Base-by-base conservation (phyloP, 2,888 invertebrate species). In the Hemicrepidius hirtus region DNA sequence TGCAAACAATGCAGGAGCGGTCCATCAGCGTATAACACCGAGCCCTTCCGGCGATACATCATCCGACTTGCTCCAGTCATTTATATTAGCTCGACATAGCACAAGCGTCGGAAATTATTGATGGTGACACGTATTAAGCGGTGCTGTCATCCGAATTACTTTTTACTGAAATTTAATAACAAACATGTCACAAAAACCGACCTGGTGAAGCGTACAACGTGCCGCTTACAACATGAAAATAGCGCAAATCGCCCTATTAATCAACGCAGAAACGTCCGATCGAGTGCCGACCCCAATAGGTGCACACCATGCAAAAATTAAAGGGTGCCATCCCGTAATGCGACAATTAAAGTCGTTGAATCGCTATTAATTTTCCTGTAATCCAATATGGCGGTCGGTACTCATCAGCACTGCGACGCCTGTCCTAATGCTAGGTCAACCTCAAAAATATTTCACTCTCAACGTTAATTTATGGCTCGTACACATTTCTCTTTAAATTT, bases 61-160 rank as follows among this genome's bases (percentile, higher is more conserved):
- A 76, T 76, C 70, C 73, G 68, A 35, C 50, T 73, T 73, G 66
- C 73, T 71, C 62, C 40, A 71, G 76, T 74, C 76, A 76, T 76
- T 76, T 76, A 74, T 76, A 76, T 76, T 73, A 72, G 70, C 76
- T 71, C 78, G 77, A 78, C 77, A 77, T 76, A 66, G 77, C 79
- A 78, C 77, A 79, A 78, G 78, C 81, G 81, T 80, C 79, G 77
- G 77, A 80, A 83, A 84, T 84, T 84, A 84, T 84, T 84, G 84
- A 84, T 84, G 84, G 83, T 82, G 84, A 84, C 84, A 83, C 82
- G 83, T 84, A 84, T 84, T 84, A 84, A 84, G 82, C 84, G 81
- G 75, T 77, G 78, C 81, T 80, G 83, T 83, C 82, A 81, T 78
- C 80, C 79, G 80, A 82, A 83, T 84, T 83, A 82, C 82, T 84